phyloP scores from a whole-genome alignment of 2,113 vertebrate species.

The Elaphurus davidianus region DNA sequence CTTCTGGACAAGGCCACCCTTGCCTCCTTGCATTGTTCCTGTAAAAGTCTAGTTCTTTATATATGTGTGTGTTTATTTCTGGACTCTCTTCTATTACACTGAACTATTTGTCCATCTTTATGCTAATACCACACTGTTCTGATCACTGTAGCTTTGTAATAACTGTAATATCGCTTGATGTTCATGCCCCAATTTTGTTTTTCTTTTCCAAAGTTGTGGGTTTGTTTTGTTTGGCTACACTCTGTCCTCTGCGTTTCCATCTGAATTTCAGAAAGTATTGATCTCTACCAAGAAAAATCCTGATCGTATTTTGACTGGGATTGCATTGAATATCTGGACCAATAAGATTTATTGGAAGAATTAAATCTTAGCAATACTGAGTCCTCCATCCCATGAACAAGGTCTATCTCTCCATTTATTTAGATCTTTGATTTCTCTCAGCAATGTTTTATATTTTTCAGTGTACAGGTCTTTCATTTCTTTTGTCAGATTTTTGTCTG shows the following conservation, averaged over 20 bases:
- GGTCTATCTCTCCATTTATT: background rate
- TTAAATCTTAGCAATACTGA: background rate
- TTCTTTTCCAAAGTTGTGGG: background rate
- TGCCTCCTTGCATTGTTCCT: accelerated
- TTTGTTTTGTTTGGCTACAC: background rate
- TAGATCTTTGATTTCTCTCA: background rate
- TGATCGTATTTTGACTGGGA: background rate
- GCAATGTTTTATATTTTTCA: accelerated
- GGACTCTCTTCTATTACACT: background rate
- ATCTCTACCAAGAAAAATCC: background rate
- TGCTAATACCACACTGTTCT: background rate
- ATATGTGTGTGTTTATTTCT: accelerated
- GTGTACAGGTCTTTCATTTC: accelerated
- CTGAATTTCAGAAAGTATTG: background rate
- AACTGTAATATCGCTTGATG: accelerated
- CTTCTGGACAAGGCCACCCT: background rate
- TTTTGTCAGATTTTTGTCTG: background rate
- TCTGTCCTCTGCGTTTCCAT: background rate
- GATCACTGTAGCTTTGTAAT: background rate
- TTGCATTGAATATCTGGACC: background rate
- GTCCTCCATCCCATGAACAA: background rate
- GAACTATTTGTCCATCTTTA: accelerated
- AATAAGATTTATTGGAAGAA: background rate
- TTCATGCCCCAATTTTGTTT: accelerated
- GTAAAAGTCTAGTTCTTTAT: too few species aligned